Conservation (phyloP, 2,113 vertebrate species). For the Platysteira castanea region DNA sequence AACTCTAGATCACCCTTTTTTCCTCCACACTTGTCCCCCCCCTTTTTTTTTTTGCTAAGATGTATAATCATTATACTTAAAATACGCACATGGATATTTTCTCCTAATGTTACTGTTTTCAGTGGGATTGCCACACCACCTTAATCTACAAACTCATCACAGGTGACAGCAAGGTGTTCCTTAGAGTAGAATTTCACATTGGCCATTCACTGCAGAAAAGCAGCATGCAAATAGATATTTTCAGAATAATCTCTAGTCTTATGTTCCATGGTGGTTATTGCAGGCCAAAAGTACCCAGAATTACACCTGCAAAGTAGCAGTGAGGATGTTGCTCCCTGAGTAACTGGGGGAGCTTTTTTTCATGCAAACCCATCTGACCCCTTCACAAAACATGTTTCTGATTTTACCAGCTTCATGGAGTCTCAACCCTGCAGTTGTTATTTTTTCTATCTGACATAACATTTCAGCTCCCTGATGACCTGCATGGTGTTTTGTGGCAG, state of each 20-base stretch:
- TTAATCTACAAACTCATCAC: background rate
- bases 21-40: background rate
- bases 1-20: background rate
- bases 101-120: background rate
- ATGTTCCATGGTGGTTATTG: background rate
- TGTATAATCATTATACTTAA: background rate
- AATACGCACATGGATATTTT: background rate
- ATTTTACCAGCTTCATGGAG: background rate
- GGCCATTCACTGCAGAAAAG: background rate
- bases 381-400: background rate
- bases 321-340: background rate
- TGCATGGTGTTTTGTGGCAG: background rate
- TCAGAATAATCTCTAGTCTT: background rate
- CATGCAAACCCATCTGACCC: background rate
- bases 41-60: background rate
- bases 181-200: background rate
- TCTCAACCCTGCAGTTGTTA: background rate
- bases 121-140: background rate
- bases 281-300: background rate
- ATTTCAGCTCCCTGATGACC: background rate
- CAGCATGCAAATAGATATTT: background rate
- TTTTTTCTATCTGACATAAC: background rate
- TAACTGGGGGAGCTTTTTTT: background rate
- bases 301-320: background rate
- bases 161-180: background rate